Evolutionary conservation across 1,140 invertebrate genomes (phyloP), one percentile per base, ranked within the genome.

Genomic region (Prorops nasuta): DNA sequence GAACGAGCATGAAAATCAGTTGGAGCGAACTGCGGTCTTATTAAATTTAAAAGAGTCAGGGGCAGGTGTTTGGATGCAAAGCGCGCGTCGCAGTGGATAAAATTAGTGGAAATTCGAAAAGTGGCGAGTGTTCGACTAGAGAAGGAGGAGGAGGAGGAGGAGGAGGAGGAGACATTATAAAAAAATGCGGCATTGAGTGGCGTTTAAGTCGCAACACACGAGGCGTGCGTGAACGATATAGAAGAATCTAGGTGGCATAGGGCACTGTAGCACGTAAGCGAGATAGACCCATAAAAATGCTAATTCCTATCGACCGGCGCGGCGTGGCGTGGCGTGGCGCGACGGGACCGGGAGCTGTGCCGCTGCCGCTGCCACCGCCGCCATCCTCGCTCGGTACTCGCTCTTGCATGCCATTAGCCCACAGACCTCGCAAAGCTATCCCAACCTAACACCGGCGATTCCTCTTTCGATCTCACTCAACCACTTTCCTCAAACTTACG

Each of bases 271-370:
- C 56, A 58, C 63, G 60, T 62, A 66, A 64, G 61, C 62, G 64
- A 70, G 74, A 76, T 76, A 76, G 73, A 76, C 73, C 75, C 74
- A 77, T 76, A 77, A 76, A 77, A 76, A 77, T 76, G 75, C 72
- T 76, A 77, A 76, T 77, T 69, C 67, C 68, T 71, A 76, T 77
- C 74, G 70, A 72, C 63, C 69, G 64, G 51, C 56, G 39, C 48
- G 58, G 59, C 58, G 49, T 39, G 48, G 47, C 41, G 46, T 49
- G 40, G 36, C 21, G 9, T 21, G 31, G 31, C 42, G 40, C 39
- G 63, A 63, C 58, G 53, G 60, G 55, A 55, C 51, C 50, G 36
- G 7, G 37, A 38, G 44, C 24, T 43, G 50, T 45, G 42, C 54
- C 46, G 46, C 44, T 57, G 58, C 54, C 58, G 54, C 49, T 58